Percentiles rank a stretch among this genome's conserved stretches.
phyloP scores from a whole-genome alignment of 2,113 vertebrate species.

The Dipodomys ordii region DNA sequence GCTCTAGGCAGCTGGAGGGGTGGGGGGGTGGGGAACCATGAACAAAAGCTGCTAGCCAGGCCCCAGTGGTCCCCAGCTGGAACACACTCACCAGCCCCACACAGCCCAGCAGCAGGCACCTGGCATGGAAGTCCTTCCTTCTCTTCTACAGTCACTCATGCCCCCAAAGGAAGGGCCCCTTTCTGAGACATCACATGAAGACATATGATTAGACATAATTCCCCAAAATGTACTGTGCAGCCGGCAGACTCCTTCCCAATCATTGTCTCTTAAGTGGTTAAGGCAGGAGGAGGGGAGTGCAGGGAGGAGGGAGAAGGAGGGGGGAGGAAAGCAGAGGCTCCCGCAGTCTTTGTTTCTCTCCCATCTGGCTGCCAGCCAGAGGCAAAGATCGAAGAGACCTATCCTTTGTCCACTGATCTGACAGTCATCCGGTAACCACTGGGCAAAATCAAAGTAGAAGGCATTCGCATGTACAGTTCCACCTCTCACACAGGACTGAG shows the following conservation, averaged over 20 bases:
- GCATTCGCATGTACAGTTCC: neutral
- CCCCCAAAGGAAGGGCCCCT: neutral
- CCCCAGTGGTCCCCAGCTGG: neutral
- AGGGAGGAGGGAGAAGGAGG: neutral
- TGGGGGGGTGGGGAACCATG: neutral
- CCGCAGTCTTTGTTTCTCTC: conserved; percentile 70
- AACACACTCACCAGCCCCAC: neutral
- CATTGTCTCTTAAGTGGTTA: neutral
- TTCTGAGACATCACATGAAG: neutral
- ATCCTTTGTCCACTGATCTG: conserved; percentile 75
- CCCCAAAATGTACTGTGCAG: conserved; percentile 29
- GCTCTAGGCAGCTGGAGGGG: accelerated
- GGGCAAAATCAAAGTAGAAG: conserved; percentile 47
- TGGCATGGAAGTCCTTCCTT: accelerated
- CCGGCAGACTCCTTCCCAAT: conserved; percentile 55
- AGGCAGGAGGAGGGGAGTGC: conserved; percentile 36
- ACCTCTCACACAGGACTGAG: conserved; percentile 39
- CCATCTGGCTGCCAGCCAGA: conserved; percentile 78
- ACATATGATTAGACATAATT: conserved; percentile 27
- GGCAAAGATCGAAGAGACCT: conserved; percentile 50
- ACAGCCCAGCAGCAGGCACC: neutral
- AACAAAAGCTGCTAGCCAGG: neutral
- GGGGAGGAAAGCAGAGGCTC: conserved; percentile 27
- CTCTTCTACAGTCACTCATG: neutral
- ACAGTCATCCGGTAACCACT: conserved; percentile 13